A percentile compares a stretch with the other conserved stretches of the same genome.
Conservation (phyloP, 1,140 invertebrate species). For the Drosophila kanapiae region DNA sequence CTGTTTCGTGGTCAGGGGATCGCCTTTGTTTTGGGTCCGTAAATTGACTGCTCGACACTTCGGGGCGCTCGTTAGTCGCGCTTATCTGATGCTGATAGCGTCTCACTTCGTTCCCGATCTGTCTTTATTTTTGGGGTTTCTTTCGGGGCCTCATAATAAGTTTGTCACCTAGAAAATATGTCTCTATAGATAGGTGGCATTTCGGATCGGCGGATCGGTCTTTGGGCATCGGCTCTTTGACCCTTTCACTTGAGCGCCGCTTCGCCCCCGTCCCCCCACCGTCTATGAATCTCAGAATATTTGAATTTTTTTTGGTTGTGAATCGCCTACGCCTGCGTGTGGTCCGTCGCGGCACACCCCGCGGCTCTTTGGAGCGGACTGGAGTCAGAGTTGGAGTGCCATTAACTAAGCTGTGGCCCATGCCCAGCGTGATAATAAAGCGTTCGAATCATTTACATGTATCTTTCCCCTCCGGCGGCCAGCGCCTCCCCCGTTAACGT, state of each 20-base stretch:
- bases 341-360: slow-evolving; percentile 59
- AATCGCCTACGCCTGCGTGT: slow-evolving; percentile 55
- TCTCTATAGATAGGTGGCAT: slow-evolving; percentile 49
- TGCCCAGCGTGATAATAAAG: slow-evolving; percentile 74
- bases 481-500: slow-evolving; percentile 22
- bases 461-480: slow-evolving; percentile 21
- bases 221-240: slow-evolving; percentile 34
- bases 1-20: slow-evolving; percentile 55
- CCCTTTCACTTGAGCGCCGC: slow-evolving; percentile 76
- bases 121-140: slow-evolving; percentile 2
- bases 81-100: slow-evolving; percentile 79
- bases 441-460: slow-evolving; percentile 73
- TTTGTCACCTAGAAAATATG: slow-evolving; percentile 84
- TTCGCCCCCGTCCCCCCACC: slow-evolving; percentile 8
- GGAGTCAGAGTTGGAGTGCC: slow-evolving; percentile 42
- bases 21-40: slow-evolving; percentile 81
- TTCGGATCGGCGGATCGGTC: neutral
- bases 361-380: slow-evolving; percentile 52
- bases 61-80: slow-evolving; percentile 58
- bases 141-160: slow-evolving; percentile 66
- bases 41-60: slow-evolving; percentile 82
- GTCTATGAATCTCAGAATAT: neutral
- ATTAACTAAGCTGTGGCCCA: slow-evolving; percentile 66
- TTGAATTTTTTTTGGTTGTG: neutral
- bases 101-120: slow-evolving; percentile 66